phyloP scores from a whole-genome alignment of 64 coral and sea anemone genomes.

The Actinia equina region DNA sequence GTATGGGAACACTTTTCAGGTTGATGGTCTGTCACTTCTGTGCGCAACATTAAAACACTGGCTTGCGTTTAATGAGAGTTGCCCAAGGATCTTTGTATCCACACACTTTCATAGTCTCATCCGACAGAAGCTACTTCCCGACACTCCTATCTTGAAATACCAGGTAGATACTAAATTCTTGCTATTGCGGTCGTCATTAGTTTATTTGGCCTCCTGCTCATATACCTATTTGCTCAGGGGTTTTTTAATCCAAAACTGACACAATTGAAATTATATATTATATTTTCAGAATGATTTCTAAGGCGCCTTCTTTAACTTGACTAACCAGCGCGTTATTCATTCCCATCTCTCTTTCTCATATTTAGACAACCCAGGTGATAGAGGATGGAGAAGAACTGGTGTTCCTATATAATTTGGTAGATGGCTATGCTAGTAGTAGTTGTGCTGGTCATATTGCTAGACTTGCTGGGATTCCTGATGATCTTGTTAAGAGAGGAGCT shows the following conservation, averaged over 20 bases:
- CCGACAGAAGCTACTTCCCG: slow-evolving; percentile 77
- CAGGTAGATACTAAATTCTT: slow-evolving; percentile 43
- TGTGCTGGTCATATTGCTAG: slow-evolving; percentile 88
- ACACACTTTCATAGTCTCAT: slow-evolving; percentile 98
- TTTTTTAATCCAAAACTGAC: no score
- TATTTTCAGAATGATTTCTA: no score
- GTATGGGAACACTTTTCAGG: slow-evolving; percentile 31
- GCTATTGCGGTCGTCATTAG: no score
- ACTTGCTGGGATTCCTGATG: slow-evolving; percentile 69
- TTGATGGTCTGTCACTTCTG: slow-evolving; percentile 90
- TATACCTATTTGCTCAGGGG: no score
- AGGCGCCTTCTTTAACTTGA: not conserved
- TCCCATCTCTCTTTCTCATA: not conserved
- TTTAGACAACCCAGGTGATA: slow-evolving; percentile 89
- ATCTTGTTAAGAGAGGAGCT: slow-evolving; percentile 75
- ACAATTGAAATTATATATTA: no score
- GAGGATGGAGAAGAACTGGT: slow-evolving; percentile 82
- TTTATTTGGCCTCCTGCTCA: no score
- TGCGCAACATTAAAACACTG: slow-evolving; percentile 85
- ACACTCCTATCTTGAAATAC: slow-evolving; percentile 66
- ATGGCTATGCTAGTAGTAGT: slow-evolving; percentile 89
- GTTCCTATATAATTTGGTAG: slow-evolving; percentile 88
- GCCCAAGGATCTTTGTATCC: slow-evolving; percentile 82
- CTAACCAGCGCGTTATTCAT: not conserved
- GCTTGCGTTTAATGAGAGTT: slow-evolving; percentile 47